Evolutionary conservation across 2,113 vertebrate genomes (phyloP), one percentile per base, ranked within the genome.

Genomic region (Vimba vimba): DNA sequence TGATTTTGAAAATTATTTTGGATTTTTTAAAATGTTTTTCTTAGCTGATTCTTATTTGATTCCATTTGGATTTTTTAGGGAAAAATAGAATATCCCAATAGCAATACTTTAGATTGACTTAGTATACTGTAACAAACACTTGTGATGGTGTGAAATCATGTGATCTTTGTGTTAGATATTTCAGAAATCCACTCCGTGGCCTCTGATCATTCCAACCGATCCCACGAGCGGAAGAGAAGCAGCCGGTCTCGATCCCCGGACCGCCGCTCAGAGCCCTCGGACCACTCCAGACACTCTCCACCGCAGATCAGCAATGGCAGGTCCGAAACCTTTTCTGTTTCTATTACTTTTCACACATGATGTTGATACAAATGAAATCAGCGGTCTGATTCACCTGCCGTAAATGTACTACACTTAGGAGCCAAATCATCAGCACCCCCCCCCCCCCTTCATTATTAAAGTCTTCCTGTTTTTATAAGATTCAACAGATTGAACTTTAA

Each of bases 131-230:
- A 43, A 43, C 36, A n/a, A 43, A 6, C 25, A 60, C 77, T 1
- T 8, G 78, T 73, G 23, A 60, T 39, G 77, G 36, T 71, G 62
- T 55, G 62, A 75, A 80, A 10, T 52, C 50, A 78, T 80, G 33
- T 4, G 30, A 39, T 69, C 23, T 45, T 39, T 83, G 93, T 92
- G 92, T 93, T 94, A 99, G 98, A 99, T 94, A 98, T 99, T 96
- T 99, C 98, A 96, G 98, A 99, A 95, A 98, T 99, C 93, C 98
- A 99, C 94, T 99, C 98, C 85, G 93, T 99, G 95, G 97, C 96
- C 91, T 99, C 98, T 83, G 97, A 99, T 94, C 98, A 99, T 95
- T 99, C 98, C 88, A 98, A 96, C 92, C 97, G 96, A 93, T 99
- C 97, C 33, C 97, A 99, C 87, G 97, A 99, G 92, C 94, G 96